Evolutionary conservation across 2,113 vertebrate species (phyloP), one percentile per base, ranked within the genome.

Genomic region (Brachionichthys hirsutus): DNA sequence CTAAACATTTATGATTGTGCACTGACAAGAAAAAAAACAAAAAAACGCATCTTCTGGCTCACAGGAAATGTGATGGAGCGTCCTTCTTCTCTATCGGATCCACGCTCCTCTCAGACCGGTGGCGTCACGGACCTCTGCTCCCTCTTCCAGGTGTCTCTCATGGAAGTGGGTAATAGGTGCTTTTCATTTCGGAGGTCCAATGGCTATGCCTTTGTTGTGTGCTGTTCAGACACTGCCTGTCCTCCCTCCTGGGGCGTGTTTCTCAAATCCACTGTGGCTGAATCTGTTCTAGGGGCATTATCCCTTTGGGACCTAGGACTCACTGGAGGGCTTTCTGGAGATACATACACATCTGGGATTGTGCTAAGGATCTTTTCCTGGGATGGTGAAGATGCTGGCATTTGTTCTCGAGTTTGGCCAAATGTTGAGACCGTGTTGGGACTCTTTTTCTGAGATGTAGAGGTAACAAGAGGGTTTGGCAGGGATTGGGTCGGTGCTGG

Each of bases 131-230:
- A 54, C 20, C 35, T 55, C 64, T 50, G 34, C 52, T 40, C 34
- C 52, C 30, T 42, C 41, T 12, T 43, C 47, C n/a, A 44, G 48
- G 57, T 67, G 44, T 38, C 19, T 46, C 45, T 65, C 17, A 63
- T 64, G 66, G 85, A 46, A 79, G 74, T 85, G 67, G 34, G 49
- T 60, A 57, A n/a, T 62, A 58, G 69, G 59, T 80, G 49, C 83
- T 63, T 73, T 57, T 89, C 88, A 92, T 89, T 91, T 90, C 90
- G 90, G 89, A 90, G 88, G 84, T 91, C 85, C 83, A 84, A 75
- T 57, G 84, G 73, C 69, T 85, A 82, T 78, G 73, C 66, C 71
- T 78, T 76, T 50, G 30, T 41, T n/a, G 69, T 90, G 86, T 89
- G 86, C 80, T 87, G 84, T 69, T 73, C 61, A 41, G 76, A 73